Percentiles rank a stretch among this genome's conserved stretches.
These are phyloP conservation scores for Acrossocheilus wenchowensis DNA, from an alignment of 2,797 vertebrate genomes.

Conservation along the genomic window DNA sequence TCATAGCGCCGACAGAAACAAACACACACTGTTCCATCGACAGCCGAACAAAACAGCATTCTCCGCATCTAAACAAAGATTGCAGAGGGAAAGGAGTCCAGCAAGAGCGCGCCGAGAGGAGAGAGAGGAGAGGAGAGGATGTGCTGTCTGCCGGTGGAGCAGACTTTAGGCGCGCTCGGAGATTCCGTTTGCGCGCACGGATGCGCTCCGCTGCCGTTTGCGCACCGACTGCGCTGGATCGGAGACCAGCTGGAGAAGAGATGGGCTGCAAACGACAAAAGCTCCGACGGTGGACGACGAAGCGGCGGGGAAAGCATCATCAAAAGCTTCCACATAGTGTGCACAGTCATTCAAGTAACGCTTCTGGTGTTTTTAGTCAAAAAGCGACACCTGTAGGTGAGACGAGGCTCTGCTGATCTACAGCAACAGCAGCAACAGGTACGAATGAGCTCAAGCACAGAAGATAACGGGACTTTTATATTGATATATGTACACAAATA, in stretches of 20 bases:
- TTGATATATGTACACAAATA: neutral
- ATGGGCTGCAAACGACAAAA: conserved; percentile 60
- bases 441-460: conserved; percentile 42
- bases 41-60: conserved; percentile 50
- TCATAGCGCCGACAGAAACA: conserved; percentile 81
- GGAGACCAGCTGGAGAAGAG: conserved; percentile 90
- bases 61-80: conserved; percentile 32
- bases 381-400: conserved; percentile 85
- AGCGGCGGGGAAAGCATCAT: conserved; percentile 53
- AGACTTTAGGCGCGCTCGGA: conserved; percentile 80
- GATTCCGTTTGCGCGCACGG: conserved; percentile 76
- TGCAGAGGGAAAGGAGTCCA: conserved; percentile 50
- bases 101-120: conserved; percentile 12
- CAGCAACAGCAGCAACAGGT: conserved; percentile 84
- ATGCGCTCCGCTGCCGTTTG: conserved; percentile 78
- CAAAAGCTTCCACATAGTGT: conserved; percentile 71
- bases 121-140: conserved; percentile 68
- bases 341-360: conserved; percentile 82
- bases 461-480: neutral
- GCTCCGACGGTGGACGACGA: conserved; percentile 13
- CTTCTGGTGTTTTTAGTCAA: conserved; percentile 86
- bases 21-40: conserved; percentile 70
- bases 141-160: conserved; percentile 87
- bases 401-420: conserved; percentile 49
- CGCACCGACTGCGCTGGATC: conserved; percentile 86